A percentile compares a stretch with the other conserved stretches of the same genome.
These are phyloP conservation scores for Papilio machaon DNA, from an alignment of 1,140 invertebrate genomes.

Conservation along the genomic window DNA sequence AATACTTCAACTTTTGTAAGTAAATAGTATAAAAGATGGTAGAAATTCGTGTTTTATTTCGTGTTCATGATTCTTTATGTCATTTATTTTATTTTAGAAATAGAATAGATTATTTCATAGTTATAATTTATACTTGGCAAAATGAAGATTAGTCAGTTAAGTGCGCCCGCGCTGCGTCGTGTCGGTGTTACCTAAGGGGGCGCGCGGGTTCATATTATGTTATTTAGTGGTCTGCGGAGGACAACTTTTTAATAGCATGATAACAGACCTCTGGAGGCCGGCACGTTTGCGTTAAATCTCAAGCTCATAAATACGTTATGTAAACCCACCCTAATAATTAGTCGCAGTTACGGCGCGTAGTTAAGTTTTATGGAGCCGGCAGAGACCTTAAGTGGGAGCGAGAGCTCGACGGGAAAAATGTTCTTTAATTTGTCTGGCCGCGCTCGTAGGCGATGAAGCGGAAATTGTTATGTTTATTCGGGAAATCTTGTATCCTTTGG, in stretches of 20 bases:
- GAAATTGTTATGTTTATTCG: slow-evolving; percentile 78
- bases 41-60: background rate
- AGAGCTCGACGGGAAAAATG: slow-evolving; percentile 72
- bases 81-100: background rate
- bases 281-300: slow-evolving; percentile 74
- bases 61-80: background rate
- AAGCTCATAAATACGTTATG: slow-evolving; percentile 80
- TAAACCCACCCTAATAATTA: slow-evolving; percentile 81
- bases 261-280: slow-evolving; percentile 78
- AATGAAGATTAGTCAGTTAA: slow-evolving; percentile 14
- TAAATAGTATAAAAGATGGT: background rate
- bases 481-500: slow-evolving; percentile 61
- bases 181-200: slow-evolving; percentile 36
- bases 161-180: slow-evolving; percentile 37
- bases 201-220: slow-evolving; percentile 61
- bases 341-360: slow-evolving; percentile 77
- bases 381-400: slow-evolving; percentile 64
- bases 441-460: slow-evolving; percentile 70
- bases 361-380: slow-evolving; percentile 77
- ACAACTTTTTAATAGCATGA: slow-evolving; percentile 80
- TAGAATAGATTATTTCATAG: background rate
- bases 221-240: slow-evolving; percentile 74
- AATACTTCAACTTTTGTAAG: background rate
- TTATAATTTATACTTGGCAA: background rate
- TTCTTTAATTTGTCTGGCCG: slow-evolving; percentile 77